Percentiles rank a stretch among this genome's conserved stretches.
phyloP scores from a whole-genome alignment of 2,888 invertebrate species.

The Merodon equestris region DNA sequence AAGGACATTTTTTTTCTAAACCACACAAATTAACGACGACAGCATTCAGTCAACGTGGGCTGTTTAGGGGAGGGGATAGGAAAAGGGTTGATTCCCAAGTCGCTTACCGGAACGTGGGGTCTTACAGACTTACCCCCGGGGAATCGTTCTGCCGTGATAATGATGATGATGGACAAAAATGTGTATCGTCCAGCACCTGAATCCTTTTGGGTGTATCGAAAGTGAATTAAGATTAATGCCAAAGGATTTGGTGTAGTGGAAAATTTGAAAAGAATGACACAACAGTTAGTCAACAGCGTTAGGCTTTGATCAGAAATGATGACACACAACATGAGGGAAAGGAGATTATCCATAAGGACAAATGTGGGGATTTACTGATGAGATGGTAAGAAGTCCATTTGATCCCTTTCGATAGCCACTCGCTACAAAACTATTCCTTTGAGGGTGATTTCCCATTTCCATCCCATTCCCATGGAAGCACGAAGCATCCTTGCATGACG shows the following conservation, averaged over 20 bases:
- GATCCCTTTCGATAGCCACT: slow-evolving; percentile 18
- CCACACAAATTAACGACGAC: slow-evolving; percentile 60
- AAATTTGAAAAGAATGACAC: slow-evolving; percentile 68
- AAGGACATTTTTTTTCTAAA: slow-evolving; percentile 1
- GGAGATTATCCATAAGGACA: slow-evolving; percentile 37
- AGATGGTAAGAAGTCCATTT: slow-evolving; percentile 26
- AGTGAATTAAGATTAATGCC: slow-evolving; percentile 70
- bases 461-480: slow-evolving; percentile 70
- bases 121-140: slow-evolving; percentile 17
- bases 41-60: slow-evolving; percentile 62
- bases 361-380: slow-evolving; percentile 50
- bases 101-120: slow-evolving; percentile 10
- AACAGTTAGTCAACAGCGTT: slow-evolving; percentile 42
- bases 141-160: slow-evolving; percentile 43
- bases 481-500: too few relatives aligned
- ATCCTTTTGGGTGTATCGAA: slow-evolving; percentile 34
- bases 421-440: slow-evolving; percentile 73
- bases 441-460: slow-evolving; percentile 76
- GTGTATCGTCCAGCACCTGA: slow-evolving; percentile 8
- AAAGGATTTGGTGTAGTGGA: slow-evolving; percentile 58
- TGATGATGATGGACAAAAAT: slow-evolving; percentile 57
- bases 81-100: slow-evolving; percentile 64
- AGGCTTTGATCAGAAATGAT: slow-evolving; percentile 55
- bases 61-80: slow-evolving; percentile 19
- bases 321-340: slow-evolving; percentile 29